Evolutionary conservation across 2,888 invertebrate genomes (phyloP), one percentile per base, ranked within the genome.

Genomic region (Tribolium freemani): DNA sequence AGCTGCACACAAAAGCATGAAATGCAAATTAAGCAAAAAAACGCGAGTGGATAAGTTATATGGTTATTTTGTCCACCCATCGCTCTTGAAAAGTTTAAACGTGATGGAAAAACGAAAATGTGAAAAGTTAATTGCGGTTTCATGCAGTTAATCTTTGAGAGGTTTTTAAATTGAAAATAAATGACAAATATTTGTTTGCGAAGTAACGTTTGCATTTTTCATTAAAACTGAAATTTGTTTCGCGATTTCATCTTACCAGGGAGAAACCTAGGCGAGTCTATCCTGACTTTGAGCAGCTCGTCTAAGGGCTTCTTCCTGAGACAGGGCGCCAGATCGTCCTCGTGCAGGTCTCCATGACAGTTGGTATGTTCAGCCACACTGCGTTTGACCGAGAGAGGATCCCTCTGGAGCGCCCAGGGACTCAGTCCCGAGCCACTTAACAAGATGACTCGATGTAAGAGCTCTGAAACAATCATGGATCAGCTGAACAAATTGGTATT

Each of bases 401-500:
- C 95, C 79, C 93, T 91, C 87, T 95, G 95, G 82, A 96, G 90
- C 74, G 96, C 96, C 96, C 96, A 97, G 38, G 96, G 96, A 82
- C 96, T 96, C 77, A 96, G 88, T 20, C 95, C 95, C 70, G 96
- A 96, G 71, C 97, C 96, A 84, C 96, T 96, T 85, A 96, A 90
- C 83, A 97, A 89, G 82, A 96, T 93, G 79, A 94, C 94, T 78
- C 96, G 92, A 87, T 93, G 93, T 84, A 97, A 91, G 79, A 97
- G 90, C 88, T 95, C 96, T 96, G 90, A 80, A 91, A 73, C 69
- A 90, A 85, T 87, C 69, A 67, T 66, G 71, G 69, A 73, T 75
- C 72, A 70, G 87, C 86, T 58, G 58, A 26, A 61, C 66, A 70
- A 73, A 73, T 70, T 70, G 61, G 67, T 70, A 73, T 73, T 70